A percentile compares a stretch with the other conserved stretches of the same genome.
phyloP scores from a whole-genome alignment of 2,888 invertebrate species.

The Scelioninae gen. 1 region DNA sequence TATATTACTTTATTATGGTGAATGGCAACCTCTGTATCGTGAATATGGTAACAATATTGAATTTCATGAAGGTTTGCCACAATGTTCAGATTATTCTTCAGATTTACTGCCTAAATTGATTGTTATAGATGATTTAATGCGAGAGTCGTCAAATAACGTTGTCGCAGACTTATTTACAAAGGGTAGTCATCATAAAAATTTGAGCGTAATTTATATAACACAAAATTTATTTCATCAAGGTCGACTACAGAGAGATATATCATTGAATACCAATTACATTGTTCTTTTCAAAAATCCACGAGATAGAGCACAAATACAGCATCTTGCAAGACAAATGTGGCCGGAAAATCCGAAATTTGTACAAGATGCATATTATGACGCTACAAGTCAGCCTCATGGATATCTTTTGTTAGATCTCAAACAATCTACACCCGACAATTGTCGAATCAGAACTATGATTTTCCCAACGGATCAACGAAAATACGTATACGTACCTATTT shows the following conservation, averaged over 20 bases:
- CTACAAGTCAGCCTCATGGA: no score
- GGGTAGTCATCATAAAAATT: no score
- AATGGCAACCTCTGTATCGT: conserved; percentile 52
- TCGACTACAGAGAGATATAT: neutral
- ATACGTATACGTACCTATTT: no score
- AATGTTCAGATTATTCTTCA: neutral
- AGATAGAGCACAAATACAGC: conserved; percentile 7
- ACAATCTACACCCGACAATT: no score
- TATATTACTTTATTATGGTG: conserved; percentile 61
- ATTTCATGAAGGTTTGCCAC: neutral
- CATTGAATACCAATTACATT: conserved; percentile 16
- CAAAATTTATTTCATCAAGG: conserved; percentile 13
- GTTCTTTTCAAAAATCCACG: conserved; percentile 27
- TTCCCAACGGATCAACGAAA: no score
- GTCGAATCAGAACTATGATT: no score
- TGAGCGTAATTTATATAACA: neutral
- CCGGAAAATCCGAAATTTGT: no score
- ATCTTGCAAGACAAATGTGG: neutral
- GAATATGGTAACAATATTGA: conserved; percentile 6
- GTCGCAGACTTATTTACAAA: no score
- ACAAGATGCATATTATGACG: no score
- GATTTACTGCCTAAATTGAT: neutral
- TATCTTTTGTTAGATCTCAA: no score
- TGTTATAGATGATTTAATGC: neutral
- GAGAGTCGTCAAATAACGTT: no score